Percentiles rank a stretch among this genome's conserved stretches.
Evolutionary conservation across 1,140 invertebrate genomes (phyloP).

Genomic region (Neoseiulus cucumeris): DNA sequence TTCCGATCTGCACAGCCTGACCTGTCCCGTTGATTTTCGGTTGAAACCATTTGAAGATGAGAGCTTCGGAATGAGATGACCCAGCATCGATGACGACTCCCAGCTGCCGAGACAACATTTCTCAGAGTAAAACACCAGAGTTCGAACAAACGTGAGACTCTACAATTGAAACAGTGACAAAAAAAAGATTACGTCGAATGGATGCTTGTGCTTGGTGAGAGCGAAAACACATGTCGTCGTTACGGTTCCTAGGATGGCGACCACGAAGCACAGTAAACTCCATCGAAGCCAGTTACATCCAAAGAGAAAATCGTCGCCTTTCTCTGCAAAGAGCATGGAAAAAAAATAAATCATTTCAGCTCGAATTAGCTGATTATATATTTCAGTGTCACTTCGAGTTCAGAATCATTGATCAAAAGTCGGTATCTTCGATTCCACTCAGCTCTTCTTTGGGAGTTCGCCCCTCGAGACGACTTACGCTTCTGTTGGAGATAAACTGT

Average conservation of each 20-base stretch:
- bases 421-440: no score
- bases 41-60: slow-evolving; percentile 32
- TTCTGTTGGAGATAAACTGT: not conserved
- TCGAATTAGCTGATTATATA: no score
- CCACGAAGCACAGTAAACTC: not conserved
- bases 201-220: not conserved
- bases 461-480: not conserved
- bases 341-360: not conserved
- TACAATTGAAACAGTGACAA: not conserved
- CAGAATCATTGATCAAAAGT: no score
- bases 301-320: not conserved
- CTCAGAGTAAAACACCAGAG: not conserved
- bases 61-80: slow-evolving; percentile 32
- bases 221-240: not conserved
- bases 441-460: no score
- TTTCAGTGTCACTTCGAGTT: no score
- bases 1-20: slow-evolving; percentile 25
- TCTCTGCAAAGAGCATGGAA: not conserved
- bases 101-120: slow-evolving; percentile 26
- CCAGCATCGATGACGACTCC: slow-evolving; percentile 36
- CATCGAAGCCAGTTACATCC: not conserved
- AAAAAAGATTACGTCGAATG: not conserved
- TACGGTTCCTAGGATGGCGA: not conserved
- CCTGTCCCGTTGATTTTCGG: slow-evolving; percentile 31
- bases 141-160: not conserved